A percentile compares a stretch with the other conserved stretches of the same genome.
These are phyloP conservation scores for Galemys pyrenaicus DNA, from an alignment of 2,113 vertebrate genomes.

Conservation along the genomic window DNA sequence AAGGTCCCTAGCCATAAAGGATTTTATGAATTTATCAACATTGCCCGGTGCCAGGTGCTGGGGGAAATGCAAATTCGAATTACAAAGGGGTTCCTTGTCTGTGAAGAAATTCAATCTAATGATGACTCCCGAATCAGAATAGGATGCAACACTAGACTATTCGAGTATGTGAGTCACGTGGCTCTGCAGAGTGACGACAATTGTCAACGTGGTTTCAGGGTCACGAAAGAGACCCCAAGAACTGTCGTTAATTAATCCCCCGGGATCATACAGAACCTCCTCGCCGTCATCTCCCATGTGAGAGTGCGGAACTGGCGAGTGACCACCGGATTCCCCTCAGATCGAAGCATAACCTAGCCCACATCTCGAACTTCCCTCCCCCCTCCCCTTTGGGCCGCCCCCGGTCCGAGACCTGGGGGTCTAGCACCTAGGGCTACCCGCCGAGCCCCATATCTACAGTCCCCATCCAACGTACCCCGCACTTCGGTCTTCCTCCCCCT, in stretches of 20 bases:
- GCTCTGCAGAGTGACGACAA: slow-evolving; percentile 22
- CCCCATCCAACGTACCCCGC: neutral
- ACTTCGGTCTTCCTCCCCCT: neutral
- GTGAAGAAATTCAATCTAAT: neutral
- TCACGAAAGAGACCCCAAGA: neutral
- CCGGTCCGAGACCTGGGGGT: no score
- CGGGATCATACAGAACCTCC: neutral
- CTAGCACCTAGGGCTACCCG: neutral
- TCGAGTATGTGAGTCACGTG: slow-evolving; percentile 42
- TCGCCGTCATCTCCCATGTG: neutral
- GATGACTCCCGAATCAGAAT: neutral
- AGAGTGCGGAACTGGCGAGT: neutral
- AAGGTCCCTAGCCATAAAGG: neutral
- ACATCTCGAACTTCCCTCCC: neutral
- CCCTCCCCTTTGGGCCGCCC: no score
- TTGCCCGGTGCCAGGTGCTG: neutral
- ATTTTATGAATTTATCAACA: neutral
- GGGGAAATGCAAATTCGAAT: neutral
- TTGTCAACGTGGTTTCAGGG: neutral
- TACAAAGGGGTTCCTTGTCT: neutral
- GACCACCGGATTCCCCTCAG: neutral
- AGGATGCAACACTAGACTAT: neutral
- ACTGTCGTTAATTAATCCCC: neutral
- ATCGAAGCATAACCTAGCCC: neutral
- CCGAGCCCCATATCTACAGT: no score